Percentiles rank a stretch among this genome's conserved stretches.
Conservation (phyloP, 2,888 invertebrate species). For the Chaitophorus viminalis region DNA sequence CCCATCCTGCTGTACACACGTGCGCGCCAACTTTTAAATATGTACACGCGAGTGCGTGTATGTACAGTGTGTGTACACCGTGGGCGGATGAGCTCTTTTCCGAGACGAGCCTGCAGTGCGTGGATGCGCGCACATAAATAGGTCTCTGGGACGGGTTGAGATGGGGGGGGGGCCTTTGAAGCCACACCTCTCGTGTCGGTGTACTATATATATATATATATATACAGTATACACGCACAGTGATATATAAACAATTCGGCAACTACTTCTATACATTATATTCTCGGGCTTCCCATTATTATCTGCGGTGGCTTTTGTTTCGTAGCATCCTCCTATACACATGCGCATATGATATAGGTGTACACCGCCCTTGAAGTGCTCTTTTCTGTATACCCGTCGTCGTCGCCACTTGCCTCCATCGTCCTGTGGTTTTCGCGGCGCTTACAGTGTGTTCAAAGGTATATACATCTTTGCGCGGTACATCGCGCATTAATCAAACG, state of each 20-base stretch:
- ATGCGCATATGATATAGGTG: not conserved
- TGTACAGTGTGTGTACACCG: not conserved
- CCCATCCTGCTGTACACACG: too few relatives aligned
- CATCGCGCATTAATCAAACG: constrained; percentile 40
- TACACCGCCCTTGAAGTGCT: too few relatives aligned
- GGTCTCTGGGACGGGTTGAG: too few relatives aligned
- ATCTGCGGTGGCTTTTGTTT: constrained; percentile 48
- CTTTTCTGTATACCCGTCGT: not conserved
- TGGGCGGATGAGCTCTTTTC: not conserved
- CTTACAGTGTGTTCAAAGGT: too few relatives aligned
- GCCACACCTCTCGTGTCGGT: constrained; percentile 55
- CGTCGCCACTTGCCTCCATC: not conserved
- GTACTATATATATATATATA: too few relatives aligned
- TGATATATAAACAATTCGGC: constrained; percentile 59
- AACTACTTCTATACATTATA: constrained; percentile 14
- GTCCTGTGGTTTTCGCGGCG: not conserved
- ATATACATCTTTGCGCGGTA: not conserved
- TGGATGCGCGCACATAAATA: not conserved
- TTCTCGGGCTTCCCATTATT: constrained; percentile 44
- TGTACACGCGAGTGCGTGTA: not conserved
- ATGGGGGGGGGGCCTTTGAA: not conserved
- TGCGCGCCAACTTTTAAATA: not conserved
- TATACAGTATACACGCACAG: too few relatives aligned
- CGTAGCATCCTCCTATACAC: not conserved
- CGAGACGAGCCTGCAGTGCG: too few relatives aligned